Evolutionary conservation across 2,797 vertebrate species (phyloP), one percentile per base, ranked within the genome.

Genomic region (Tiaroga cobitis): DNA sequence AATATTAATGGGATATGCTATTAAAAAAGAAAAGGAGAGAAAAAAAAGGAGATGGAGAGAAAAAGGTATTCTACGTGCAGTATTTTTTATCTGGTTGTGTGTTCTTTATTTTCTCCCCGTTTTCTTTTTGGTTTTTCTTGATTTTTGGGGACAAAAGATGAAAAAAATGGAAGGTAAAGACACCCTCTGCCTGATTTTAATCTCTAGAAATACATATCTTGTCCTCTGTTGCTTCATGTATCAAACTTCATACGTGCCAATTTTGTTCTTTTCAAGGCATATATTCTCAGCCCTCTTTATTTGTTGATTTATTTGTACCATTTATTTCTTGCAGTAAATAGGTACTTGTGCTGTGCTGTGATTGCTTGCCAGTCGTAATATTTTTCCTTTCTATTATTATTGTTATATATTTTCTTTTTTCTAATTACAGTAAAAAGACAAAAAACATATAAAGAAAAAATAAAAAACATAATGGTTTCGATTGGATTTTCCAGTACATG

Each of bases 1-100:
- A 98, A 98, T 99, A 99, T 99, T 99, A 99, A 99, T 99, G 97
- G 97, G 95, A 97, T 96, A 97, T 97, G 98, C 98, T 99, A 98
- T 99, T 95, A 95, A 95, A 95, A 88, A 89, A 90, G 93, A 94
- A 94, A 94, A 94, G 91, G 86, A 83, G 89, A 88, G 92, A 90
- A 90, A 89, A 90, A 92, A 88, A 41, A 89, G 89, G 92, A 91
- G 91, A 92, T 91, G 91, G 92, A 92, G 80, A 86, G 92, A 88
- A 92, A 93, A 95, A 98, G 98, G 97, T 99, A 97, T 99, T 99
- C 96, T 98, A 97, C 96, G 97, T 97, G 97, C 97, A 98, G 98
- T 99, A 98, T 99, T 99, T 95, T 98, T 95, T 96, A 96, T 98
- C 87, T 87, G 94, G 96, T 97, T 96, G 96, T 95, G 95, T 95